Evolutionary conservation across 2,113 vertebrate species (phyloP).

Genomic region (Grantiella picta): DNA sequence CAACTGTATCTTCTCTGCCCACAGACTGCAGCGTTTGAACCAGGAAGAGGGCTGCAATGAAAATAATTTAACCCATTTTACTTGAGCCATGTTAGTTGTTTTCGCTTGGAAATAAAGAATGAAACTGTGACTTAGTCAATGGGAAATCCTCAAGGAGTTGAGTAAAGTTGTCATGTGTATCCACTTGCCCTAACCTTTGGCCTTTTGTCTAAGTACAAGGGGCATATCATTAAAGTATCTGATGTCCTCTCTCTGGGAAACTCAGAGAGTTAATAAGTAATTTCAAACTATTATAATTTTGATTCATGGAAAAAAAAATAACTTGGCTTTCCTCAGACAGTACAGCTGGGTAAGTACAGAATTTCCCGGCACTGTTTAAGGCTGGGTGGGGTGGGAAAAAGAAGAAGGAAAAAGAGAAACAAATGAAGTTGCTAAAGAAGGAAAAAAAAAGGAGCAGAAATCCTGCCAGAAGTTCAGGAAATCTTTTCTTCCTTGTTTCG

Average conservation of each 20-base stretch:
- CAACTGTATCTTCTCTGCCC: background rate
- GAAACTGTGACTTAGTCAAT: background rate
- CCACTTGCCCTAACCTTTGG: slow-evolving; percentile 11
- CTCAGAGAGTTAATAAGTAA: slow-evolving; percentile 26
- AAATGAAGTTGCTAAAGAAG: background rate
- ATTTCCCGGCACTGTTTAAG: slow-evolving; percentile 29
- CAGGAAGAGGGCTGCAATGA: background rate
- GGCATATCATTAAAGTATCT: slow-evolving; percentile 18
- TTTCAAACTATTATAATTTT: slow-evolving; percentile 33
- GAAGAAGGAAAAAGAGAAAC: background rate
- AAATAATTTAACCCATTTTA: background rate
- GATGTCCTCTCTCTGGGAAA: slow-evolving; percentile 49
- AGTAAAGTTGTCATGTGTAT: background rate
- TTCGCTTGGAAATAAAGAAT: background rate
- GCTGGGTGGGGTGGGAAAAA: slow-evolving; percentile 32
- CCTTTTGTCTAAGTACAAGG: slow-evolving; percentile 39
- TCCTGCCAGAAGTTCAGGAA: background rate
- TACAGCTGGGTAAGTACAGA: slow-evolving; percentile 46
- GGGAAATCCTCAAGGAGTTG: slow-evolving; percentile 2
- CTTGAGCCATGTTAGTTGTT: background rate
- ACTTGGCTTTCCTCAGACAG: slow-evolving; percentile 12
- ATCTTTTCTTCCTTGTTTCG: background rate
- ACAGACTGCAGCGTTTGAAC: background rate
- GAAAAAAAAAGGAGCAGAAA: background rate
- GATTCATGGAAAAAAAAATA: slow-evolving; percentile 10